Base-by-base conservation (phyloP, 1,140 invertebrate species). In the Drosophila willistoni region DNA sequence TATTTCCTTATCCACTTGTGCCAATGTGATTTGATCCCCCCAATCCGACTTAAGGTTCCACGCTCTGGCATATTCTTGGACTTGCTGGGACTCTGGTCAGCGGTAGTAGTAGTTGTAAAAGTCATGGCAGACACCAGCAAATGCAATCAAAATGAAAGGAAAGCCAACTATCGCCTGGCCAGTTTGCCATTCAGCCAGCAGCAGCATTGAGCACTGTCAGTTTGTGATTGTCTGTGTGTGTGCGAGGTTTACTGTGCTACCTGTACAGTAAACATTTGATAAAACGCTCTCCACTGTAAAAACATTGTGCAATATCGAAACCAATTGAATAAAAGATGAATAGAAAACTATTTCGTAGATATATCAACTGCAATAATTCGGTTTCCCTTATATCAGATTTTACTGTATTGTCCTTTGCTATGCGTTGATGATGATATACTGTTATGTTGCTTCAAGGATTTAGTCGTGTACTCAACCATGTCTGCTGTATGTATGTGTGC, bases 1-100 rank as follows among this genome's bases (percentile, higher is more conserved):
- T 91, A 91, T 91, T 89, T 91, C 89, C 89, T 91, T 91, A 91
- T 91, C 84, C 89, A 85, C 81, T 90, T 80, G 81, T 91, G 89
- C 80, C 83, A 84, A 87, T 81, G 78, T 79, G 84, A 89, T 87
- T 87, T 73, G 70, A 47, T 69, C 56, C 42, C 36, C 36, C 25
- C 54, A 66, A 42, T n/a, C 39, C 54, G 59, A 33, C n/a, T 14
- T 7, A 0, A 7, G 6, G n/a, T 19, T 10, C 17, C 9, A 19
- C 2, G 0, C 17, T 9, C 44, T 19, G 7, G 34, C 22, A 25
- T 25, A 25, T 25, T 70, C 60, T 70, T 71, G 36, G 33, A 14
- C 25, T 44, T 39, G 9, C 66, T 66, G 47, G 64, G 73, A 77
- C 74, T 39, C 71, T 77, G 83, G 75, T 68, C 83, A 77, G 82